These are phyloP conservation scores for Leptinotarsa texana DNA, from an alignment of 1,140 invertebrate species.

Conservation along the genomic window DNA sequence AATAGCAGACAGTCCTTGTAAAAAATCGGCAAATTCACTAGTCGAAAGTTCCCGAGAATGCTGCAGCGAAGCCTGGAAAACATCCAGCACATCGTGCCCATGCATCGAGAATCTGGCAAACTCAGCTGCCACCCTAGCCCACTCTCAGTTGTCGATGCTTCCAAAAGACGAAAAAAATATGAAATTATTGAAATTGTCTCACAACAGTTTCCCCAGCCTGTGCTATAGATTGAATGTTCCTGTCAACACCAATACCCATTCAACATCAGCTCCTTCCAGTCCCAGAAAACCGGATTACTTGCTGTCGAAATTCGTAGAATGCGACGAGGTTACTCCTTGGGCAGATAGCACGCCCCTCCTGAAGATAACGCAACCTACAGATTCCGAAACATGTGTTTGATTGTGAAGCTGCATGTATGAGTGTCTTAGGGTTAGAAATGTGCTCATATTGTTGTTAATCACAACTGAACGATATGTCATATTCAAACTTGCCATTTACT, in stretches of 20 bases:
- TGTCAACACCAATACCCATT: slow-evolving; percentile 39
- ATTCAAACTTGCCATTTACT: neutral
- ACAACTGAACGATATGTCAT: neutral
- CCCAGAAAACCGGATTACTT: slow-evolving; percentile 52
- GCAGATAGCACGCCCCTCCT: slow-evolving; percentile 56
- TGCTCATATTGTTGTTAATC: neutral
- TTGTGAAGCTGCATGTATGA: neutral
- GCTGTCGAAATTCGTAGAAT: slow-evolving; percentile 51
- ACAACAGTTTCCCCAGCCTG: slow-evolving; percentile 53
- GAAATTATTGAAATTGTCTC: slow-evolving; percentile 33
- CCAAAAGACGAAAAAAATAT: slow-evolving; percentile 43
- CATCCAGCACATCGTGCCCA: slow-evolving; percentile 64
- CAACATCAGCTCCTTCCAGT: slow-evolving; percentile 59
- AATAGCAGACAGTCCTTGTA: slow-evolving; percentile 59
- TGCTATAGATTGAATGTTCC: slow-evolving; percentile 41
- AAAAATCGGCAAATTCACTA: slow-evolving; percentile 50
- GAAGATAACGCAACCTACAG: slow-evolving; percentile 46
- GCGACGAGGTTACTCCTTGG: slow-evolving; percentile 55
- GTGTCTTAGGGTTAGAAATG: neutral
- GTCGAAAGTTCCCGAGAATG: slow-evolving; percentile 49
- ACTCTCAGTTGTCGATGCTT: slow-evolving; percentile 51
- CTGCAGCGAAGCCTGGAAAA: slow-evolving; percentile 57
- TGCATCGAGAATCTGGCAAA: slow-evolving; percentile 62
- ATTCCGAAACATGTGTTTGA: slow-evolving; percentile 27
- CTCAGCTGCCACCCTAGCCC: slow-evolving; percentile 50